Evolutionary conservation across 1,140 invertebrate species (phyloP).

Genomic region (Drosophila arizonae): DNA sequence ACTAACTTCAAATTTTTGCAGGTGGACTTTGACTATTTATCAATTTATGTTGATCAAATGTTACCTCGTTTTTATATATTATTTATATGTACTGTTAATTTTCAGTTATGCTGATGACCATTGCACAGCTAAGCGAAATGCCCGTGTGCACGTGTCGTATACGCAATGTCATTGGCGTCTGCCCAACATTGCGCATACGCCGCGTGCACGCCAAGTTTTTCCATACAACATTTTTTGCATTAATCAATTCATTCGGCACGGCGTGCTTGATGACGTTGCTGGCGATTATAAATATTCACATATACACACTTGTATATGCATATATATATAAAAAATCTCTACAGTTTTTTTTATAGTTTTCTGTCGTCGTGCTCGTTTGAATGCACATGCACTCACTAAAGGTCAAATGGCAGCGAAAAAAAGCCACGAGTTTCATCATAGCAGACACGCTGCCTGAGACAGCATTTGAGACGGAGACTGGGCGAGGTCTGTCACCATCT

Average conservation of each 20-base stretch:
- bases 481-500: conserved; percentile 55
- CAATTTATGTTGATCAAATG: no score
- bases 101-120: background rate
- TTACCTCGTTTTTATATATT: background rate
- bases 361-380: conserved; percentile 15
- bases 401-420: conserved; percentile 60
- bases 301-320: background rate
- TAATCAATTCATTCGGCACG: conserved; percentile 39
- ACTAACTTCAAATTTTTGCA: no score
- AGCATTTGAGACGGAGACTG: conserved; percentile 33
- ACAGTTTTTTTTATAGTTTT: conserved; percentile 18
- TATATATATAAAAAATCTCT: conserved; percentile 6
- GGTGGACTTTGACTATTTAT: no score
- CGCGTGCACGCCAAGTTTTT: conserved; percentile 17
- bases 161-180: conserved; percentile 31
- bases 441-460: conserved; percentile 46
- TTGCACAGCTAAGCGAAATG: background rate
- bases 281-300: conserved; percentile 24
- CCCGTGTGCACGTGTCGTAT: conserved; percentile 23
- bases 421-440: conserved; percentile 43
- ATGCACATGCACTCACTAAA: conserved; percentile 56
- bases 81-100: background rate
- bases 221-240: conserved; percentile 22
- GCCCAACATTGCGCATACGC: conserved; percentile 44
- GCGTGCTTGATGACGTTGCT: conserved; percentile 49